These are phyloP conservation scores for Ganaspis brasiliensis DNA, from an alignment of 2,888 invertebrate genomes.

Conservation along the genomic window DNA sequence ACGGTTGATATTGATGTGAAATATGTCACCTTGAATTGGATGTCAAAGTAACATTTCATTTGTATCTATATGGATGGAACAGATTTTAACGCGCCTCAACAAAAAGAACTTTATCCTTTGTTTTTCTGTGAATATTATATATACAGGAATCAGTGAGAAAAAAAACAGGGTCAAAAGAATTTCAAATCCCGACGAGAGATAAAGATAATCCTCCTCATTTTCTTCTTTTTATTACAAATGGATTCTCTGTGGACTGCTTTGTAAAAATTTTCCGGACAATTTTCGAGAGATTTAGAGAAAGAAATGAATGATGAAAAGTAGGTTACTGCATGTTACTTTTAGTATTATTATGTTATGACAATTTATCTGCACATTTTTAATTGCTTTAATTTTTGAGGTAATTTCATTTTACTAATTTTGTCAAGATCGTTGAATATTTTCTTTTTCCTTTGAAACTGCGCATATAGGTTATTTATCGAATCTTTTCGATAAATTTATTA, in stretches of 20 bases:
- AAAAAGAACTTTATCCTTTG: background rate
- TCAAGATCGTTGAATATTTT: no score
- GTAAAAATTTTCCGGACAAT: constrained; percentile 8
- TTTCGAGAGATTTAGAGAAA: background rate
- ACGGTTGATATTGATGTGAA: background rate
- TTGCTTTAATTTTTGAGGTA: no score
- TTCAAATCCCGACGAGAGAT: constrained; percentile 12
- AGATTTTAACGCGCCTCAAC: background rate
- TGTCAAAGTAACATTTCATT: background rate
- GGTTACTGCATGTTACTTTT: background rate
- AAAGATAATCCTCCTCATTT: background rate
- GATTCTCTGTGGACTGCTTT: constrained; percentile 6
- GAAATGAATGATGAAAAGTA: background rate
- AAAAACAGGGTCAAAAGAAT: constrained; percentile 1
- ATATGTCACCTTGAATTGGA: constrained; percentile 10
- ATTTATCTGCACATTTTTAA: no score
- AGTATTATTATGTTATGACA: no score
- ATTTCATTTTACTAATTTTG: no score
- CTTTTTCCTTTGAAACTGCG: no score
- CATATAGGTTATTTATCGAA: no score
- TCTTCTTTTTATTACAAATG: background rate
- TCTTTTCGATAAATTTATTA: no score
- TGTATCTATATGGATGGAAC: background rate
- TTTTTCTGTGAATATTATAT: background rate
- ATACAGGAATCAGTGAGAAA: background rate